phyloP scores from a whole-genome alignment of 1,140 invertebrate species.

The Gonatopus flavifemur region DNA sequence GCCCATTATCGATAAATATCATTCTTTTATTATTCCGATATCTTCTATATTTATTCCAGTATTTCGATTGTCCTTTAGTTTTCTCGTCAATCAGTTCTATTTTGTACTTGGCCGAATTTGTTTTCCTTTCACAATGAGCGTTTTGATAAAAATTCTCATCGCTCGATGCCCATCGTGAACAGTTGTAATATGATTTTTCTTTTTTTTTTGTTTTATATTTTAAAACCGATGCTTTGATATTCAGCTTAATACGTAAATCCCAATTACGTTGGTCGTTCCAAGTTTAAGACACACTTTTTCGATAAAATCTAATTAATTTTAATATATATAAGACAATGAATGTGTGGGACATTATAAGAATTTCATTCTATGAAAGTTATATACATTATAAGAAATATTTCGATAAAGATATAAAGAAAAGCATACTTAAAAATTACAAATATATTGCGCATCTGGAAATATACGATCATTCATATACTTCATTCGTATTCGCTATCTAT shows the following conservation, averaged over 20 bases:
- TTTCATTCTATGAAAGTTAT: conserved; percentile 3
- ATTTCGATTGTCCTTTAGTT: too few relatives aligned
- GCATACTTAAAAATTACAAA: conserved; percentile 30
- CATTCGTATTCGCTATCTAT: conserved; percentile 16
- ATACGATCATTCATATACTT: conserved; percentile 13
- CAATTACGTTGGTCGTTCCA: not conserved
- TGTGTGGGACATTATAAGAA: conserved; percentile 7
- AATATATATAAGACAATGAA: conserved; percentile 12
- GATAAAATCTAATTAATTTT: conserved; percentile 18
- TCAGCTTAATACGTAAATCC: conserved; percentile 14
- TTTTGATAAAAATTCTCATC: too few relatives aligned
- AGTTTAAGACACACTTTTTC: conserved; percentile 3
- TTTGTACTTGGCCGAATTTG: too few relatives aligned
- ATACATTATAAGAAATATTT: too few relatives aligned
- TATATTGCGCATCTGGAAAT: conserved; percentile 29
- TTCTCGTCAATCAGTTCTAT: too few relatives aligned
- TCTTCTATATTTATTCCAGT: too few relatives aligned
- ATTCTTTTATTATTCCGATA: too few relatives aligned
- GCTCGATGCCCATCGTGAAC: too few relatives aligned
- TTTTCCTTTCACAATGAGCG: too few relatives aligned
- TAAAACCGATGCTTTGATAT: conserved; percentile 7
- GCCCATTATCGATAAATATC: too few relatives aligned
- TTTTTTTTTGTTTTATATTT: conserved; percentile 8
- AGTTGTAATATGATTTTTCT: too few relatives aligned
- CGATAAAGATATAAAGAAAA: conserved; percentile 4